phyloP scores from a whole-genome alignment of 2,113 vertebrate species.

The Lepisosteus osseus region DNA sequence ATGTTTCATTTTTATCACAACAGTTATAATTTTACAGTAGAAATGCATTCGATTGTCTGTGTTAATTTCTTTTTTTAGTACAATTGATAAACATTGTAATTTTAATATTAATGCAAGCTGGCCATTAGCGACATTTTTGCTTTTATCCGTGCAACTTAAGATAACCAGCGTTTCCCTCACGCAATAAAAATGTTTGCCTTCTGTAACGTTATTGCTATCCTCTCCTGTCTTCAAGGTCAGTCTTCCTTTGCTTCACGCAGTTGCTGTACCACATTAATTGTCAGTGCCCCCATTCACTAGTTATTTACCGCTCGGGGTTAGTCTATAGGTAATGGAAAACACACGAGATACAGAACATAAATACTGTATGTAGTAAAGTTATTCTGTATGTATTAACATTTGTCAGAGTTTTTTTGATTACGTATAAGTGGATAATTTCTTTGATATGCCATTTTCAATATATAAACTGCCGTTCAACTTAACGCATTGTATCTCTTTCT shows the following conservation, averaged over 20 bases:
- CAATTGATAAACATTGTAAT: not conserved
- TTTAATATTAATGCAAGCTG: not conserved
- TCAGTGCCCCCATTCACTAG: slow-evolving; percentile 18
- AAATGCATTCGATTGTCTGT: no score
- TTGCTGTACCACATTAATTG: slow-evolving; percentile 17
- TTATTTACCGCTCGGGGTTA: slow-evolving; percentile 10
- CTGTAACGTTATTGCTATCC: slow-evolving; percentile 9
- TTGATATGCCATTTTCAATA: no score
- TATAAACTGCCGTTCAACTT: no score
- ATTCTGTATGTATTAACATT: no score
- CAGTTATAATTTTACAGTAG: no score
- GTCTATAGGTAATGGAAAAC: slow-evolving; percentile 3
- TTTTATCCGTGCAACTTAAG: not conserved
- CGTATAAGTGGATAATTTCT: no score
- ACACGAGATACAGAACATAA: not conserved
- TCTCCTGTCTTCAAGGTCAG: slow-evolving; percentile 24
- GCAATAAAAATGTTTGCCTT: not conserved
- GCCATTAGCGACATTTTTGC: not conserved
- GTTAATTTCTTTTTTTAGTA: no score
- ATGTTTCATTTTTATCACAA: no score
- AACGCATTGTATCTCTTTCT: no score
- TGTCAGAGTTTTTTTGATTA: no score
- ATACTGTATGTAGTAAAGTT: no score
- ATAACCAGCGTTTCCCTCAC: not conserved
- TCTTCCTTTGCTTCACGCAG: slow-evolving; percentile 9